Conservation (phyloP, 2,797 vertebrate species). For the Bufotes viridis region DNA sequence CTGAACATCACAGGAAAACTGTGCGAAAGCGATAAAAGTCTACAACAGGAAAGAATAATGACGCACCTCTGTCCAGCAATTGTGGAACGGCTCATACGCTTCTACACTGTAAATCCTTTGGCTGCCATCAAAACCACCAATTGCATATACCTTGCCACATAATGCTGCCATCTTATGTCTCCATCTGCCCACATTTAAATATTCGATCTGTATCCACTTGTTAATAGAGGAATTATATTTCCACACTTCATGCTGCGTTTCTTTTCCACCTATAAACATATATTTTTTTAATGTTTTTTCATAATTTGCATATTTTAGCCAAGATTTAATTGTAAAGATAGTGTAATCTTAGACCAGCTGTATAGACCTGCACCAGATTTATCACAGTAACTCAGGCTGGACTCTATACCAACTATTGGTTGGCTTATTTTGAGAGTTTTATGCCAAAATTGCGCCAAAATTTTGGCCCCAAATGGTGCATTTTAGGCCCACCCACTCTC, state of each 20-base stretch:
- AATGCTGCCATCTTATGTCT: constrained; percentile 96
- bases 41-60: not conserved
- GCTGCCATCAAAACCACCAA: constrained; percentile 92
- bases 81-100: constrained; percentile 94
- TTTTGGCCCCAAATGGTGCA: no score
- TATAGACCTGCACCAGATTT: no score
- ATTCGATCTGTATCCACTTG: constrained; percentile 96
- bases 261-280: constrained; percentile 86
- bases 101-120: constrained; percentile 91
- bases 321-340: no score
- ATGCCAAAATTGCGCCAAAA: no score
- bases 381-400: no score
- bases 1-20: not conserved
- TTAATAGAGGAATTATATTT: constrained; percentile 96
- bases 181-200: constrained; percentile 87
- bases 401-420: no score
- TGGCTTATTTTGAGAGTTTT: no score
- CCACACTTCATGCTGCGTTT: constrained; percentile 95
- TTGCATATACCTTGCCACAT: constrained; percentile 87
- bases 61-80: constrained; percentile 91
- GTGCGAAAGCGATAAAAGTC: no score
- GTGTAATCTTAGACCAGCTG: no score
- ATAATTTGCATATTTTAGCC: no score
- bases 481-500: no score
- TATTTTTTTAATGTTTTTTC: not conserved